Conservation (phyloP, 2,113 vertebrate genomes). For the Embiotoca jacksoni region DNA sequence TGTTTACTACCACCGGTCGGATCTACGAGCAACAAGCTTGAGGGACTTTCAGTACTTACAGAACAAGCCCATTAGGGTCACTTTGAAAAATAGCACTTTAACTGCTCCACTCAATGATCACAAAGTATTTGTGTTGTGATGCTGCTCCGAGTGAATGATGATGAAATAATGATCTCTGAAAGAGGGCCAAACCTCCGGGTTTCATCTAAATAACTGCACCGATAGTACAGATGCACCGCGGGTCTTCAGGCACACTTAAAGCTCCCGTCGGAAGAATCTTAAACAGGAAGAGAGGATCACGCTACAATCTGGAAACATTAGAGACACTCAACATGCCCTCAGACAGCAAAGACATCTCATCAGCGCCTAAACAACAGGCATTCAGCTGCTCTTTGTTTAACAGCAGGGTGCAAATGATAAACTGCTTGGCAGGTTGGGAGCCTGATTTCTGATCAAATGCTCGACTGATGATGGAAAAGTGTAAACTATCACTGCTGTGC, state of each 20-base stretch:
- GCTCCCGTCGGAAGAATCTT: background rate
- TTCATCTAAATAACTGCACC: background rate
- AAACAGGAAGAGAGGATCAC: background rate
- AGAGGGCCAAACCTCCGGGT: background rate
- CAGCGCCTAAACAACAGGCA: slow-evolving; percentile 19
- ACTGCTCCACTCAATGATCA: background rate
- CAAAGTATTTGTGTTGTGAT: background rate
- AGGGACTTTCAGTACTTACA: background rate
- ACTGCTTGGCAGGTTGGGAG: slow-evolving; percentile 25
- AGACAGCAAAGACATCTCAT: slow-evolving; percentile 13
- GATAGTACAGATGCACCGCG: background rate
- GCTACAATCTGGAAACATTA: background rate
- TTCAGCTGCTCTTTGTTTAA: background rate
- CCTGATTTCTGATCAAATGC: slow-evolving; percentile 19
- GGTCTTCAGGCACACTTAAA: background rate
- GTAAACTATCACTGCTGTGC: background rate
- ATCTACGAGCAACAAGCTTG: background rate
- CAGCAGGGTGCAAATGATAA: slow-evolving; percentile 33
- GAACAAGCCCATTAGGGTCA: background rate
- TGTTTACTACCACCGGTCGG: background rate
- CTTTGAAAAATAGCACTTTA: background rate
- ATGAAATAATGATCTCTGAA: slow-evolving; percentile 19
- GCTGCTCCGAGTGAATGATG: background rate
- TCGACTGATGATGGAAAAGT: background rate
- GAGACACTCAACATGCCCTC: background rate